Base-by-base conservation (phyloP, 2,888 invertebrate species). In the Nomada hirtipes region DNA sequence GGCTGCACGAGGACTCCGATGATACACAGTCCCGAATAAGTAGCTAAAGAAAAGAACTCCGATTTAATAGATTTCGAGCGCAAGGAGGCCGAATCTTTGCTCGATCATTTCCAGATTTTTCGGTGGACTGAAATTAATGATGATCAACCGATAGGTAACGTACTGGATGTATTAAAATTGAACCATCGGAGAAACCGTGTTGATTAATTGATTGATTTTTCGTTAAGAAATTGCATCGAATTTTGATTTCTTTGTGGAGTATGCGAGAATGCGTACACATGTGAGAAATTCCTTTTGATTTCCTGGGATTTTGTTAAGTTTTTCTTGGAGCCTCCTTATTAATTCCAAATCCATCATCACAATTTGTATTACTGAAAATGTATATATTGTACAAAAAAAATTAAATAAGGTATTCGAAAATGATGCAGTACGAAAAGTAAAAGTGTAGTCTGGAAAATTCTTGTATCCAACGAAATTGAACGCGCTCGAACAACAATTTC, bases 21-120 rank as follows among this genome's bases (percentile, higher is more conserved):
- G 57, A 69, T 64, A 72, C 83, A 64, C 57, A 15, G 13, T 44
- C 29, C 55, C 18, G 78, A 75, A 75, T 82, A 68, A 74, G 74
- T 61, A 70, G 57, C 75, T 68, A 23, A 57, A 50, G 79, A 79
- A 75, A 72, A 68, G 65, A 75, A 64, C 72, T 68, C 11, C 63
- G 55, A 63, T 47, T 15, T 47, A 15, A 13, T 74, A 52, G 69
- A 70, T 78, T 70, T 75, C 73, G 82, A 9, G n/a, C 9, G 42
- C 11, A 53, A 11, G 53, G 53, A 23, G 42, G 23, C 20, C 64
- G 15, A 53, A 4, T 13, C n/a, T 1, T 44, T n/a, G 10, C 2
- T 10, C 23, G 65, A 50, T 77, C 71, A 72, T 67, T 61, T 44
- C 15, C 13, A 18, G 9, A 52, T 53, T 23, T 23, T 70, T 60